Evolutionary conservation across 2,888 invertebrate species (phyloP).

Genomic region (Tortrix viridana): DNA sequence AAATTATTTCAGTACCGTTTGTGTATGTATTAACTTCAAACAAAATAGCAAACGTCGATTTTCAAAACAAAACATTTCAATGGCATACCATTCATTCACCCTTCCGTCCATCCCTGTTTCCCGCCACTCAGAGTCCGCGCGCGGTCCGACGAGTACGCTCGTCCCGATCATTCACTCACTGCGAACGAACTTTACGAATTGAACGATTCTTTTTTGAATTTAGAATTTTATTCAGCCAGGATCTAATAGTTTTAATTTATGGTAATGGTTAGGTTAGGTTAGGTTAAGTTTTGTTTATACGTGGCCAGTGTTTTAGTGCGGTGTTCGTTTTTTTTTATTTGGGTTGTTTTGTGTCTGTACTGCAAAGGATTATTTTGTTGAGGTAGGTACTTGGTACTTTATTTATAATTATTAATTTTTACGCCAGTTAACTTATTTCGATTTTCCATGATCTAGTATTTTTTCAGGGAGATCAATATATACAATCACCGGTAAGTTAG

Average conservation of each 20-base stretch:
- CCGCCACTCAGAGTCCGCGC: slow-evolving; percentile 59
- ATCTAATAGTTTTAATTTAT: not conserved
- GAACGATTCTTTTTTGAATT: slow-evolving; percentile 21
- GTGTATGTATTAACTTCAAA: not conserved
- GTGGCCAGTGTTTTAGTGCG: slow-evolving; percentile 19
- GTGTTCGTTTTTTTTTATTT: slow-evolving; percentile 3
- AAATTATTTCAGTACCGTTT: not conserved
- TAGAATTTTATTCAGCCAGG: not conserved
- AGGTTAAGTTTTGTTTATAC: not conserved
- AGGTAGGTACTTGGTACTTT: slow-evolving; percentile 9
- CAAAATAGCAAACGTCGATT: not conserved
- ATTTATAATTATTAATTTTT: not conserved
- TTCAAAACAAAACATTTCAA: slow-evolving; percentile 19
- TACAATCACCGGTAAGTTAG: too few relatives aligned
- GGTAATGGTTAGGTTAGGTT: not conserved
- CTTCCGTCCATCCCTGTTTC: slow-evolving; percentile 43
- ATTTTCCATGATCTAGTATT: too few relatives aligned
- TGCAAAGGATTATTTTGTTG: not conserved
- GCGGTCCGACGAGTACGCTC: slow-evolving; percentile 62
- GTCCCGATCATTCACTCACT: slow-evolving; percentile 49
- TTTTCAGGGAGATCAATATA: too few relatives aligned
- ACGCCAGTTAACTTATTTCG: too few relatives aligned
- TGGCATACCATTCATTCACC: slow-evolving; percentile 38
- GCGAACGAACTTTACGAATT: slow-evolving; percentile 49
- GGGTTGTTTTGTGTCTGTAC: slow-evolving; percentile 3